Percentiles rank a stretch among this genome's conserved stretches.
These are phyloP conservation scores for Papilio gigon DNA, from an alignment of 2,888 invertebrate genomes.

Conservation along the genomic window DNA sequence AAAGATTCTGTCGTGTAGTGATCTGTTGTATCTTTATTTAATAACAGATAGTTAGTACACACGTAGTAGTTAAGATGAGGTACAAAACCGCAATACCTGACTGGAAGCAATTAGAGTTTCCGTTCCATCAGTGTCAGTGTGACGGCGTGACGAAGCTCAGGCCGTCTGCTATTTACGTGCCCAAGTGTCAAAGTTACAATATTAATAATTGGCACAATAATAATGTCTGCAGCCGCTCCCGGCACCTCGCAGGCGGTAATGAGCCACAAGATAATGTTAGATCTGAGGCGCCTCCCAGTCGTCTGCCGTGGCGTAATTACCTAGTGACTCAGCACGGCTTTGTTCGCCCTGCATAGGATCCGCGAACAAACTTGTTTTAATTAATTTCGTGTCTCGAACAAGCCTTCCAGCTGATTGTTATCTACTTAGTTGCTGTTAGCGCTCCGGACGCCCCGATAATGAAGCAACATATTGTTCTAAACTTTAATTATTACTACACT, in stretches of 20 bases:
- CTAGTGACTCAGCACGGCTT: conserved; percentile 81
- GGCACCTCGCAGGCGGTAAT: conserved; percentile 59
- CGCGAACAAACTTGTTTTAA: conserved; percentile 83
- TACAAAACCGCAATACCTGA: neutral
- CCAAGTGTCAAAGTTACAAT: conserved; percentile 30
- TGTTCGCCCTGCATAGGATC: conserved; percentile 81
- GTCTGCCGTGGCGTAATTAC: conserved; percentile 77
- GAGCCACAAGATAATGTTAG: conserved; percentile 70
- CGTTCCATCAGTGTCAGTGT: neutral
- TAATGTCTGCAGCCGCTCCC: conserved; percentile 30
- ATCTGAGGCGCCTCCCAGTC: conserved; percentile 71
- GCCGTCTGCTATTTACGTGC: conserved; percentile 25
- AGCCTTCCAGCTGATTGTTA: conserved; percentile 80
- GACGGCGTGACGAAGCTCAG: conserved; percentile 2
- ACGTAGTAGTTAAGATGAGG: too few species aligned
- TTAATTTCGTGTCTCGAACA: conserved; percentile 83
- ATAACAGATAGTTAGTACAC: neutral
- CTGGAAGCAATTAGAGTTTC: neutral
- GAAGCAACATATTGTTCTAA: conserved; percentile 76
- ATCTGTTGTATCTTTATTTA: neutral
- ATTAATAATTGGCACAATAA: conserved; percentile 37
- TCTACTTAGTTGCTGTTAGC: conserved; percentile 81
- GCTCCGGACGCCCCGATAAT: conserved; percentile 76
- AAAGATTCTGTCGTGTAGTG: neutral
- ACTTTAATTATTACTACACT: conserved; percentile 64